These are phyloP conservation scores for Varanus komodoensis DNA, from an alignment of 2,113 vertebrate species.

Conservation along the genomic window DNA sequence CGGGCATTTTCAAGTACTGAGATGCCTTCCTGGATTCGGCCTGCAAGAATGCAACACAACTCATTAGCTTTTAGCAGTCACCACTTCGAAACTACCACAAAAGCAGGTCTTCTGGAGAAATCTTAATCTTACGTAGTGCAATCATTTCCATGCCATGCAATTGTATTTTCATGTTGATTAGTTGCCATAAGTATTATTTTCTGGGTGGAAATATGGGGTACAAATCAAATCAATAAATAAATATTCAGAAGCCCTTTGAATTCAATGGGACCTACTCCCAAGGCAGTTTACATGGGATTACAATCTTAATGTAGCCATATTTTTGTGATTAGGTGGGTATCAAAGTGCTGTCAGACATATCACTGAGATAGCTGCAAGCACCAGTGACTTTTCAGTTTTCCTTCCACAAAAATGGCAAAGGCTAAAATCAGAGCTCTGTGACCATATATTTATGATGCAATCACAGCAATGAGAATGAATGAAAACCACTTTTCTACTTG, in stretches of 20 bases:
- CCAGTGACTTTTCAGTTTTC: not conserved
- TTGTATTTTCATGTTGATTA: too few relatives aligned
- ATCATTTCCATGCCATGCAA: not conserved
- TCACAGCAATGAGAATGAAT: not conserved
- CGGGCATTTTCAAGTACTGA: constrained; percentile 70
- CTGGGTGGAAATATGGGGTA: too few relatives aligned
- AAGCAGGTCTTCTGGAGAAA: not conserved
- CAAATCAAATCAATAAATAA: too few relatives aligned
- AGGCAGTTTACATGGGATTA: not conserved
- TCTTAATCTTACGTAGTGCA: not conserved
- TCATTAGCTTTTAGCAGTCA: not conserved
- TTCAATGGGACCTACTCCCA: not conserved
- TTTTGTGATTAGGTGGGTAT: not conserved
- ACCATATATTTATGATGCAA: not conserved
- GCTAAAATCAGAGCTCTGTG: not conserved
- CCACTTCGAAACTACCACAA: not conserved
- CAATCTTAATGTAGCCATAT: not conserved
- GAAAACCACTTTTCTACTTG: not conserved
- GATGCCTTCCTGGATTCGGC: constrained; percentile 76
- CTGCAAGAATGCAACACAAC: constrained; percentile 46
- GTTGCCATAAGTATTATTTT: too few relatives aligned
- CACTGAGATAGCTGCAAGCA: not conserved
- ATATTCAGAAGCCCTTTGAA: not conserved
- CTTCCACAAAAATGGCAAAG: too few relatives aligned
- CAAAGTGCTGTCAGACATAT: not conserved